A percentile compares a stretch with the other conserved stretches of the same genome.
Conservation (phyloP, 2,797 vertebrate genomes). For the Halcyon badia region DNA sequence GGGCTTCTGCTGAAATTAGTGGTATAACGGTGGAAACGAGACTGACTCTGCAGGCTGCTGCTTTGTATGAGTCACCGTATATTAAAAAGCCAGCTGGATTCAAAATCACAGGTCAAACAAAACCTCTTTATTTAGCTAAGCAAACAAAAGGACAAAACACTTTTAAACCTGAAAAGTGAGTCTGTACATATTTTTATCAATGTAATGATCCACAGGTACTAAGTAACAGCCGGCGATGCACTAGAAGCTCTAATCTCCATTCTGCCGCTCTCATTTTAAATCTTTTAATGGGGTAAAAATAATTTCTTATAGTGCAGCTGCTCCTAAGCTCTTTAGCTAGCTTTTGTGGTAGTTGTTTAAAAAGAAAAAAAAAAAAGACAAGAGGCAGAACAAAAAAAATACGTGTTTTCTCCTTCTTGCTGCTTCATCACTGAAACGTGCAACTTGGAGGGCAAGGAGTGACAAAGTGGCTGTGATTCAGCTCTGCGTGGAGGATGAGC, state of each 20-base stretch:
- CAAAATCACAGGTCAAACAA: conserved; percentile 67
- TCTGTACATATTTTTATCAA: conserved; percentile 66
- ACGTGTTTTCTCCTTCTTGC: neutral
- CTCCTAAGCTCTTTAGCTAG: neutral
- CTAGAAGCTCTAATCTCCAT: neutral
- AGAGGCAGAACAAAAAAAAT: neutral
- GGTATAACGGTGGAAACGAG: neutral
- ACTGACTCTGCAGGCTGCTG: conserved; percentile 32
- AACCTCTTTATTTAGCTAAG: conserved; percentile 62
- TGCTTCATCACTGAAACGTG: neutral
- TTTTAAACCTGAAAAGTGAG: conserved; percentile 52
- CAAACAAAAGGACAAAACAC: conserved; percentile 66
- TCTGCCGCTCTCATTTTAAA: neutral
- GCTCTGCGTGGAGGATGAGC: neutral
- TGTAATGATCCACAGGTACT: conserved; percentile 40
- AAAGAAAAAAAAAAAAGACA: neutral
- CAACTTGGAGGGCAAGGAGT: rapidly evolving
- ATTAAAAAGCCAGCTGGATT: conserved; percentile 67
- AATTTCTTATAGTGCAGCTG: conserved; percentile 18
- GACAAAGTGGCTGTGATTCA: rapidly evolving
- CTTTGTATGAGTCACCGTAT: conserved; percentile 49
- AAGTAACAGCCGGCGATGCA: neutral
- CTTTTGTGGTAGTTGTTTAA: neutral
- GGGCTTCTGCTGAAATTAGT: neutral
- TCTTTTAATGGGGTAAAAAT: conserved; percentile 29